Conservation (phyloP, 1,140 invertebrate genomes). For the Eulimnadia texana region DNA sequence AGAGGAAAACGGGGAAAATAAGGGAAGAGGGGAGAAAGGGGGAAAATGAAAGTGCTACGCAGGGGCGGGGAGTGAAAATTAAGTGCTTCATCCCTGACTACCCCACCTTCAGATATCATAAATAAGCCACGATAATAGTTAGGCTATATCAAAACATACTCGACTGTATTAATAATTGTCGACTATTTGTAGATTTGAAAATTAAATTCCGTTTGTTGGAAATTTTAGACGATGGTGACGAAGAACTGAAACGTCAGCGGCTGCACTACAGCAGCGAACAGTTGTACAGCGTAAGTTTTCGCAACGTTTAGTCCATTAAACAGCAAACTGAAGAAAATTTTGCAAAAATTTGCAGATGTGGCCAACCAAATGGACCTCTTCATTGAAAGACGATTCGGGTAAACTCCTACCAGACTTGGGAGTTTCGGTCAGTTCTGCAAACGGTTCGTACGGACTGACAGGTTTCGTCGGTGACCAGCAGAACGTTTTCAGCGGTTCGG, state of each 20-base stretch:
- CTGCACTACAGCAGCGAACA: slow-evolving; percentile 79
- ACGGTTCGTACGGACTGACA: slow-evolving; percentile 15
- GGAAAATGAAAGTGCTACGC: not conserved
- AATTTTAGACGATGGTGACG: slow-evolving; percentile 38
- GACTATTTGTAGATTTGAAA: too few relatives aligned
- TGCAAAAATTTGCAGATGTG: slow-evolving; percentile 58
- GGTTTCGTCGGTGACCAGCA: slow-evolving; percentile 15
- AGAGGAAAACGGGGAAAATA: not conserved
- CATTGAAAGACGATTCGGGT: slow-evolving; percentile 53
- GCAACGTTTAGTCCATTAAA: slow-evolving; percentile 15
- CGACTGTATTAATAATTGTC: too few relatives aligned
- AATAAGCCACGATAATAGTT: too few relatives aligned
- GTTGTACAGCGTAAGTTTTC: slow-evolving; percentile 64
- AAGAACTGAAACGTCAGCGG: slow-evolving; percentile 69
- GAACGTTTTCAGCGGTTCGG: slow-evolving; percentile 35
- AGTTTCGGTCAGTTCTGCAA: slow-evolving; percentile 33
- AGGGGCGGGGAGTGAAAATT: not conserved
- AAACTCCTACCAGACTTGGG: slow-evolving; percentile 66
- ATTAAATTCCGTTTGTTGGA: not conserved
- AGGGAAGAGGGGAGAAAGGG: too few relatives aligned
- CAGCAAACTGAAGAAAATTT: too few relatives aligned
- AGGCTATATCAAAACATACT: too few relatives aligned
- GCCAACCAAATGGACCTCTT: slow-evolving; percentile 61
- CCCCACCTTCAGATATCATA: not conserved
- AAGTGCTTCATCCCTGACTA: not conserved